These are phyloP conservation scores for Chymomyza fuscimana DNA, from an alignment of 2,888 invertebrate species.

Conservation along the genomic window DNA sequence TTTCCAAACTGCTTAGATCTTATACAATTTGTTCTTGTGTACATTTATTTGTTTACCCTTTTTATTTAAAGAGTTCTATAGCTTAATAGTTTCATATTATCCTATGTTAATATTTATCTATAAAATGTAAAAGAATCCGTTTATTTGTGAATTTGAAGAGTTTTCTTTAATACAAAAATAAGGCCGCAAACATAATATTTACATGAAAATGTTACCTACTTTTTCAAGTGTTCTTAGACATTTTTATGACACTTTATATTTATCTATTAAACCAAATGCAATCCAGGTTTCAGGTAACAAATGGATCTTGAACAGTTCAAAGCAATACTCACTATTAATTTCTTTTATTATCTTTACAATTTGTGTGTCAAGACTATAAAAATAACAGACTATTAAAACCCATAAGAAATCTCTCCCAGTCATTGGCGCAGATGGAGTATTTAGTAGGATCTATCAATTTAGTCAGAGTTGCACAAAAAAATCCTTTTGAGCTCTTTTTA, in stretches of 20 bases:
- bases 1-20: background rate
- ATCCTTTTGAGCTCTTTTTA: no score
- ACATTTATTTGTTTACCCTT: background rate
- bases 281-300: background rate
- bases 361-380: background rate
- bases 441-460: no score
- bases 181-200: background rate
- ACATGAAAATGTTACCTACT: background rate
- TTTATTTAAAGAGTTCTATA: background rate
- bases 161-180: background rate
- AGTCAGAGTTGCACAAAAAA: no score
- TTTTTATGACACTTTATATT: background rate
- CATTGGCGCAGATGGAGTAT: no score
- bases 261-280: background rate
- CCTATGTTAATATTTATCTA: background rate
- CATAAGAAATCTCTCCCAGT: no score
- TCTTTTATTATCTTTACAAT: background rate
- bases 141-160: background rate
- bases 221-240: background rate
- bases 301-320: background rate
- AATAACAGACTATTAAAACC: no score
- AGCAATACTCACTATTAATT: background rate
- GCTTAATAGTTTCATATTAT: background rate
- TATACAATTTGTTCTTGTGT: background rate
- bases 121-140: background rate